phyloP scores from a whole-genome alignment of 1,140 invertebrate species.

The Theocolax elegans region DNA sequence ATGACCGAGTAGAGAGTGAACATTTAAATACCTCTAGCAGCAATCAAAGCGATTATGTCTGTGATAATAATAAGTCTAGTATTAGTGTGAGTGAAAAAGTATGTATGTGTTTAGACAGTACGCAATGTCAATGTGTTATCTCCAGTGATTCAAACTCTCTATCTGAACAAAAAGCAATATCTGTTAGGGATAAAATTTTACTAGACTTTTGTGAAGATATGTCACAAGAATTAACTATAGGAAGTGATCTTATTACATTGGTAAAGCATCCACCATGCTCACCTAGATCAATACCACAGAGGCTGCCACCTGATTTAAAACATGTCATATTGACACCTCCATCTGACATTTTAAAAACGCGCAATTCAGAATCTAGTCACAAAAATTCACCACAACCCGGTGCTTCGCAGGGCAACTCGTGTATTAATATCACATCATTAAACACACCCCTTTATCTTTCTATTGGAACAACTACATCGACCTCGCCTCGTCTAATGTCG shows the following conservation, averaged over 20 bases:
- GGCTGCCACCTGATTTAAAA: conserved; percentile 59
- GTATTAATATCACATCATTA: conserved; percentile 53
- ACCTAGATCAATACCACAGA: conserved; percentile 61
- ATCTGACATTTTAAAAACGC: conserved; percentile 61
- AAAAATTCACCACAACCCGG: conserved; percentile 59
- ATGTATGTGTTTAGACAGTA: conserved; percentile 53
- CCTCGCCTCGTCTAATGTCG: conserved; percentile 61
- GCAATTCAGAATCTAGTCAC: conserved; percentile 63
- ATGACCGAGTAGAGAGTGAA: conserved; percentile 49
- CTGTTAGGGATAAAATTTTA: conserved; percentile 64
- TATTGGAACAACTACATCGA: conserved; percentile 58
- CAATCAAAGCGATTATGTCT: conserved; percentile 60
- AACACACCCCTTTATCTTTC: conserved; percentile 60
- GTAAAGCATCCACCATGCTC: conserved; percentile 65
- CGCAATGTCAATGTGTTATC: conserved; percentile 53
- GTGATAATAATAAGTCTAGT: conserved; percentile 61
- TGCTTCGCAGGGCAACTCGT: conserved; percentile 53
- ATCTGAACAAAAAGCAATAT: conserved; percentile 56
- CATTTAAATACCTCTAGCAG: conserved; percentile 54
- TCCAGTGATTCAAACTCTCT: conserved; percentile 38
- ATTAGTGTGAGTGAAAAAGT: conserved; percentile 51
- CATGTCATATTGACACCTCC: conserved; percentile 57
- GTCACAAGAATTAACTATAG: conserved; percentile 63
- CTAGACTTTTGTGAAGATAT: conserved; percentile 65
- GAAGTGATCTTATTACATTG: conserved; percentile 61